These are phyloP conservation scores for Calliphora vomitoria DNA, from an alignment of 2,888 invertebrate genomes.

Conservation along the genomic window DNA sequence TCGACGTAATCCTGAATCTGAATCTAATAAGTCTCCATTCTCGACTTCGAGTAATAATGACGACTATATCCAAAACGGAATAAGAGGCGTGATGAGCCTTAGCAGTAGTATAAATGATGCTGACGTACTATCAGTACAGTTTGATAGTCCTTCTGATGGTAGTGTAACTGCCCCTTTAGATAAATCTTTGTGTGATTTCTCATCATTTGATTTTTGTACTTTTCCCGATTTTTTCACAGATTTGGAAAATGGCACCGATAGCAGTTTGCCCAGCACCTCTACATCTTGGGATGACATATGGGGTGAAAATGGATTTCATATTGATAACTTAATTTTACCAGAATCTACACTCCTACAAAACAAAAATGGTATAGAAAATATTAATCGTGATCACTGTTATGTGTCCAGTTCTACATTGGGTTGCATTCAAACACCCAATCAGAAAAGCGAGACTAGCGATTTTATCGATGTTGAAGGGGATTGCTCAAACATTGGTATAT, in stretches of 20 bases:
- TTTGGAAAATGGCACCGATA: constrained; percentile 69
- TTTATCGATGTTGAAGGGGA: constrained; percentile 82
- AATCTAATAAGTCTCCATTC: constrained; percentile 8
- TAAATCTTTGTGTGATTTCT: constrained; percentile 41
- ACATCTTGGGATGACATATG: constrained; percentile 74
- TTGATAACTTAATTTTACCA: constrained; percentile 50
- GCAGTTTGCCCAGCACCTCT: constrained; percentile 37
- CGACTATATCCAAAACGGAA: constrained; percentile 58
- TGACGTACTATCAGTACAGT: constrained; percentile 66
- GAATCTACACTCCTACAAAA: background rate
- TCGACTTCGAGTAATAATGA: background rate
- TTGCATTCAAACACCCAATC: background rate
- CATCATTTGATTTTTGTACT: constrained; percentile 75
- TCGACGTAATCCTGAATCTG: background rate
- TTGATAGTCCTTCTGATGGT: constrained; percentile 76
- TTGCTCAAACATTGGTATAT: constrained; percentile 87
- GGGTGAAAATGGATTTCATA: constrained; percentile 61
- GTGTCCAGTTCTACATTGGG: constrained; percentile 54
- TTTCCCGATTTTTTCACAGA: constrained; percentile 80
- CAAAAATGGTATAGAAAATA: constrained; percentile 4
- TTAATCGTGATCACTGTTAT: constrained; percentile 77
- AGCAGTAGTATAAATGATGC: constrained; percentile 71
- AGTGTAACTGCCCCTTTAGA: constrained; percentile 58
- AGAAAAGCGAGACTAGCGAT: background rate
- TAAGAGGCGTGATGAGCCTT: constrained; percentile 63